Evolutionary conservation across 2,797 vertebrate genomes (phyloP), one percentile per base, ranked within the genome.

Genomic region (Bradypus variegatus): DNA sequence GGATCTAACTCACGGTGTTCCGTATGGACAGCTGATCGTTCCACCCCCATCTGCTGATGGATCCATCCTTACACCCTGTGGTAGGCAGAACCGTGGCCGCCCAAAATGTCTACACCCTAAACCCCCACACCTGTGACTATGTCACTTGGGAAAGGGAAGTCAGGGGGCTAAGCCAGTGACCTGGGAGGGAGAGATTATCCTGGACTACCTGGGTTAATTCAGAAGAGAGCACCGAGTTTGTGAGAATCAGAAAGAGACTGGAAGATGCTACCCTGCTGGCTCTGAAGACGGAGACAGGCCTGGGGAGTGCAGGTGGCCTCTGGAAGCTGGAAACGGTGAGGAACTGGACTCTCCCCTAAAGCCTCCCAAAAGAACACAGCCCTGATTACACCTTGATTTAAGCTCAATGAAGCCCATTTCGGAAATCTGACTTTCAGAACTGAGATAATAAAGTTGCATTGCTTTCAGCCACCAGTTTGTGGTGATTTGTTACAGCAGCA

Each of bases 11-110:
- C 38, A 2, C 7, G 19, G 58, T 45, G 62, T 76, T 73, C 87
- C 29, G 18, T 7, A 3, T 2, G 8, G 92, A 83, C 19, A 25
- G 3, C 8, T 12, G 31, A 7, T 53, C 18, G 1, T 0, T 0
- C 33, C 64, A 67, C n/a, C 27, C 0, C 81, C 25, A 11, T 25
- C 2, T 12, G 15, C 1, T 36, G 80, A 48, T 25, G 19, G 65
- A 2, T 6, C 10, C 10, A 5, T 3, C 9, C n/a, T 45, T n/a
- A 29, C 36, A 64, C 84, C 41, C 2, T 19, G 8, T 18, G 16
- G n/a, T 2, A 5, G 16, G 29, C 2, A 15, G 33, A 27, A 2
- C 7, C 11, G 36, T 7, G 10, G 19, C 58, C 27, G 36, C 64
- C 64, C 33, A 12, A 76, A 48, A 27, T 0, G 9, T 6, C 69